Evolutionary conservation across 2,113 vertebrate species (phyloP), one percentile per base, ranked within the genome.

Genomic region (Rhipidura dahli): DNA sequence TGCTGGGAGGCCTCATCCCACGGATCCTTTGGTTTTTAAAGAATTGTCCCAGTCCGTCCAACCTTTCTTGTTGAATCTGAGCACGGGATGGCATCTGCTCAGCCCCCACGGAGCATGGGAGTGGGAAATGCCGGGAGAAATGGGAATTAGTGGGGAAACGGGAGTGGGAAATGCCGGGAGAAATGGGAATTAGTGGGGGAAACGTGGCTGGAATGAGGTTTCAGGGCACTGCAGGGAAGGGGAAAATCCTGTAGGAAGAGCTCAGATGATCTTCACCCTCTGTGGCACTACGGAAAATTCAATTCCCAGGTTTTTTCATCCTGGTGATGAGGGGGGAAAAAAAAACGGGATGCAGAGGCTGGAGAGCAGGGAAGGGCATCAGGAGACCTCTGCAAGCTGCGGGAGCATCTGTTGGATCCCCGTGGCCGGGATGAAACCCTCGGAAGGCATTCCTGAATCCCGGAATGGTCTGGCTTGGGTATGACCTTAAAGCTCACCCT

Each of bases 211-310:
- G 47, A 61, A 24, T 24, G 24, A n/a, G 51, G n/a, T 14, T 9
- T 66, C 19, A 4, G 77, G 37, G 20, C 68, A 11, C 1, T 0
- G 37, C 51, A 13, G 51, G 37, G 28, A 59, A n/a, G 5, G 15
- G 28, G 6, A 2, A 24, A 28, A 39, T 30, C 0, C 0, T n/a
- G 15, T 2, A 12, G 60, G 53, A 22, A 53, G 18, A n/a, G 75
- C 60, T 45, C 7, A 21, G 17, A 68, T 53, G 5, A 5, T 75
- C 28, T 14, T 45, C 27, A 3, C 27, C n/a, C 22, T 33, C 30
- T 8, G 20, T 3, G 15, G 31, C 30, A 4, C 57, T 13, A 0
- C 9, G 47, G 54, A 7, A 60, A 26, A 66, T 39, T 2, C 5
- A 60, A 17, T 5, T 28, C 28, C 14, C 20, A 1, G 3, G 9